Evolutionary conservation across 2,797 vertebrate species (phyloP).

Genomic region (Eospalax fontanierii): DNA sequence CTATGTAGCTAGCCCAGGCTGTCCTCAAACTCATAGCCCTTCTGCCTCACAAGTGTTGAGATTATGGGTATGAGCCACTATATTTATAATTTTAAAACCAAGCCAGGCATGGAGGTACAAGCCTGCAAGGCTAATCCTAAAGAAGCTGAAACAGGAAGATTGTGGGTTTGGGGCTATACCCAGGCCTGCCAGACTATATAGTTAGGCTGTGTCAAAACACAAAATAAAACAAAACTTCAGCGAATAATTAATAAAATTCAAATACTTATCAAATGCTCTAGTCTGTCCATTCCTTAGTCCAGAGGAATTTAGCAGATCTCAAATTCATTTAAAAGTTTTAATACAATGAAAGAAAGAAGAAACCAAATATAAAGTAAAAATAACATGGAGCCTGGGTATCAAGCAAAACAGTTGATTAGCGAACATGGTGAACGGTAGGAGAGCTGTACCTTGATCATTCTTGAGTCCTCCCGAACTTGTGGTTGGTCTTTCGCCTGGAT

Average conservation of each 20-base stretch:
- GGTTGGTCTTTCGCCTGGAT: constrained; percentile 68
- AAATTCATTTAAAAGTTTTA: constrained; percentile 35
- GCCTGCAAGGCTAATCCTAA: neutral
- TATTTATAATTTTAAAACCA: constrained; percentile 37
- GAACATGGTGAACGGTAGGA: neutral
- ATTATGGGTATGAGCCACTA: neutral
- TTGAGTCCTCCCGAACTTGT: constrained; percentile 75
- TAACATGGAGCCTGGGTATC: neutral
- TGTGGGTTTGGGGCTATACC: neutral
- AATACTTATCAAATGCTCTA: neutral
- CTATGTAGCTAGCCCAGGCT: neutral
- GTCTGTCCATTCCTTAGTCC: constrained; percentile 6
- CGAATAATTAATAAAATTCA: neutral
- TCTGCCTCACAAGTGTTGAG: neutral
- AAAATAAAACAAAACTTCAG: neutral
- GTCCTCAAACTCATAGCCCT: neutral
- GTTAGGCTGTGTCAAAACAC: neutral
- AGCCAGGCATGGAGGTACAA: neutral
- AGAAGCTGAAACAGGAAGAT: neutral
- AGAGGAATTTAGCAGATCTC: constrained; percentile 24
- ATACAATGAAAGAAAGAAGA: neutral
- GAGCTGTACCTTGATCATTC: constrained; percentile 85
- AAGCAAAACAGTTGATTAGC: neutral
- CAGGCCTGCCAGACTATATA: neutral
- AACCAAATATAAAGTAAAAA: neutral